Evolutionary conservation across 2,797 vertebrate genomes (phyloP), one percentile per base, ranked within the genome.

Genomic region (Protonibea diacanthus): DNA sequence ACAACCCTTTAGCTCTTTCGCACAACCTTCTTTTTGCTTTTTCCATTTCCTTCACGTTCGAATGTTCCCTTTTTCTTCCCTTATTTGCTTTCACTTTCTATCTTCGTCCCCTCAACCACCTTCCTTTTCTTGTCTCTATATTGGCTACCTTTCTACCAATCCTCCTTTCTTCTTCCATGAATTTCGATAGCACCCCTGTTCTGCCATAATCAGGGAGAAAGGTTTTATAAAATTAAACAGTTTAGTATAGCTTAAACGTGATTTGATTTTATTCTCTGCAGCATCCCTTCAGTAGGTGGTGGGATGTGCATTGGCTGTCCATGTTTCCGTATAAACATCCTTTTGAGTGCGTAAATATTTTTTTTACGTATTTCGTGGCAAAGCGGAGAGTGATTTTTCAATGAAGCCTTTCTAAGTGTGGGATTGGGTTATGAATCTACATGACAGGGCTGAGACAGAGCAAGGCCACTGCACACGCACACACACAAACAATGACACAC

Each of bases 401-500:
- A 18, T 55, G 56, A 78, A 84, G 59, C 64, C 78, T 88, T 81
- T 84, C 74, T 78, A 74, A 72, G 69, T 80, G 82, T 80, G 79
- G 78, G 84, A 93, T 92, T 91, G 88, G 89, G 90, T 91, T 91
- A 91, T 92, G 91, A 93, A 93, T 94, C 88, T 89, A 90, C 78
- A 90, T 86, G 91, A 89, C 91, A 89, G 83, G 77, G 52, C 76
- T 82, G 69, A 89, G 85, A 89, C 83, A 76, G 73, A 73, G 87
- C 89, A 86, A 91, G 89, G 90, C 88, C 87, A 84, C 69, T 51
- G 13, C 20, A 17, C 48, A 6, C n/a, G 20, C 60, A 27, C 65
- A 45, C 74, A 49, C 44, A 53, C 62, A 58, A 44, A 42, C 47
- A 61, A 74, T 42, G 20, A 44, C 51, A 67, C 27, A 59, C 63